A percentile compares a stretch with the other conserved stretches of the same genome.
Conservation (phyloP, 2,888 invertebrate species). For the Peribatodes rhomboidaria region DNA sequence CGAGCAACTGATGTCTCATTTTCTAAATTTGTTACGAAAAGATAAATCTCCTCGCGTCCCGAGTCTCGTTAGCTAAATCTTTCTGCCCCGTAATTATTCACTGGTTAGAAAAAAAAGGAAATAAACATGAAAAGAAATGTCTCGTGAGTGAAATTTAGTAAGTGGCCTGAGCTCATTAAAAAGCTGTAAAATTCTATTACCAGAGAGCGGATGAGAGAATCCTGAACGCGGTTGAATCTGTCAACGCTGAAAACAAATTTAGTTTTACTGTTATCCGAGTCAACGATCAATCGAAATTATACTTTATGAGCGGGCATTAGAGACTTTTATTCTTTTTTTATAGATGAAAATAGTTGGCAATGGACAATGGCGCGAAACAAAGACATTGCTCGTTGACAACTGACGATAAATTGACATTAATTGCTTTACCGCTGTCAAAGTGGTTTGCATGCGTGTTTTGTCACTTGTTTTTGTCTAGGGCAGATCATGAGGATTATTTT, state of each 20-base stretch:
- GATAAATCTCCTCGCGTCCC: slow-evolving; percentile 82
- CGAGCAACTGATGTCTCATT: slow-evolving; percentile 81
- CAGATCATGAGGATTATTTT: slow-evolving; percentile 61
- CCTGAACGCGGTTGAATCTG: slow-evolving; percentile 55
- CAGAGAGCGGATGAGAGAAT: slow-evolving; percentile 69
- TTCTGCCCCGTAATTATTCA: slow-evolving; percentile 81
- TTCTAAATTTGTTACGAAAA: slow-evolving; percentile 84
- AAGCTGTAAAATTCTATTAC: slow-evolving; percentile 83
- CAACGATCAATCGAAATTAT: slow-evolving; percentile 51
- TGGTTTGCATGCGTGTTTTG: slow-evolving; percentile 61
- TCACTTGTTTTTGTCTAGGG: slow-evolving; percentile 54
- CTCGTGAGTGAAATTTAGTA: slow-evolving; percentile 76
- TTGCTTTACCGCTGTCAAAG: slow-evolving; percentile 70
- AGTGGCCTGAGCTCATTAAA: slow-evolving; percentile 82
- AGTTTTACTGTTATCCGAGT: slow-evolving; percentile 40
- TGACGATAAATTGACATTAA: slow-evolving; percentile 83
- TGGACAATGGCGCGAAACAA: slow-evolving; percentile 71
- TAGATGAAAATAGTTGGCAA: slow-evolving; percentile 49
- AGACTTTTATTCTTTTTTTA: slow-evolving; percentile 51
- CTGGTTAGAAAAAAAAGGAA: slow-evolving; percentile 65
- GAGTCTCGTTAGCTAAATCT: slow-evolving; percentile 83
- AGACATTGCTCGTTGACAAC: slow-evolving; percentile 72
- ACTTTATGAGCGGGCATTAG: slow-evolving; percentile 50
- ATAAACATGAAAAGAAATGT: slow-evolving; percentile 79
- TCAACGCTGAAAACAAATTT: slow-evolving; percentile 44